Evolutionary conservation across 92 coral and sea anemone genomes (phyloP), one percentile per base, ranked within the genome.

Genomic region (Palythoa heliodiscus): DNA sequence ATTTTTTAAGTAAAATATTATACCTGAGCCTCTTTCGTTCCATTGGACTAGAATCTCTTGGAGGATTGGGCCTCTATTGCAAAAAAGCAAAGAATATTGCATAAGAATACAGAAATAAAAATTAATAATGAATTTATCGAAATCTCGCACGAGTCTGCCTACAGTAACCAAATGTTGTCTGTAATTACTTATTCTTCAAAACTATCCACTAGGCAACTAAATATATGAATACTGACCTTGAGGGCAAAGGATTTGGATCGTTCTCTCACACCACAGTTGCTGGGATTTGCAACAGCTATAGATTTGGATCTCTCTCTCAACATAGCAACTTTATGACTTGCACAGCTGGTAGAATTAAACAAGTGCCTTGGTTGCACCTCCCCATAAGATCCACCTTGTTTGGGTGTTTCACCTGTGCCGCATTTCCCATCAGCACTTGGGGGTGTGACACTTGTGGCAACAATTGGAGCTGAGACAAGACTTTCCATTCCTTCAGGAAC

Each of bases 211-310:
- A 9, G 11, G 19, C 3, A 12, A 16, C 14, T 2, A 3, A 55
- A 58, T 2, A 16, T 15, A 13, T 16, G 55, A n/a, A 39, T 23
- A 38, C 57, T 20, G 86, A 97, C 99, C 98, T 97, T 97, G 23
- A 94, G 89, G 24, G 99, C 95, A 87, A 97, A 91, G 13, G 99
- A 96, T 84, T 94, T 96, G 11, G 99, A 96, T 37, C 98, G 92
- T 73, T 92, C 91, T 83, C 95, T 94, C 17, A 75, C 52, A 7
- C 86, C 84, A 39, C 73, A 67, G 17, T 37, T 89, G 82, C 90
- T 86, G 4, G 93, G 89, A 71, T 87, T 93, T 52, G 88, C 94
- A 1, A 89, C 85, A 57, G 93, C 90, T 9, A 87, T 69, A 2
- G 93, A 81, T 57, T 89, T 57, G n/a, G 92, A 88, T 48, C 92